Percentiles rank a stretch among this genome's conserved stretches.
These are phyloP conservation scores for Montipora sp. DNA, from an alignment of 64 coral and sea anemone genomes.

Conservation along the genomic window DNA sequence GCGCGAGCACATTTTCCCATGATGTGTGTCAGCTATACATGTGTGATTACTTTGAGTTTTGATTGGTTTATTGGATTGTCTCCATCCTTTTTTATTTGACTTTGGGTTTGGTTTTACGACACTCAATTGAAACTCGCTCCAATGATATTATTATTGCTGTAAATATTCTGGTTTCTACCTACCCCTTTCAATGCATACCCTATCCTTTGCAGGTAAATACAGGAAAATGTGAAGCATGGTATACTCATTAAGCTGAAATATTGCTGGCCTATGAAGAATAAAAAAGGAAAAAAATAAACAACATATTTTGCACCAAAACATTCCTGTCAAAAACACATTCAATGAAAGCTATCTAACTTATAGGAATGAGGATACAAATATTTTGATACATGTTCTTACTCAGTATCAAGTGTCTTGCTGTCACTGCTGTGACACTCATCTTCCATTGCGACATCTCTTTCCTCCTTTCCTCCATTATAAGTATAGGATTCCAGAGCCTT, in stretches of 20 bases:
- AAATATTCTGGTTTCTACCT: neutral
- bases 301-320: neutral
- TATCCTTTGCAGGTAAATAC: constrained; percentile 84
- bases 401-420: neutral
- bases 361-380: no score
- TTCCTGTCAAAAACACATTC: neutral
- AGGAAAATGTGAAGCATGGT: constrained; percentile 83
- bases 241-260: constrained; percentile 84
- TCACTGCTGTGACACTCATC: neutral
- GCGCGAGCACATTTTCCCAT: no score
- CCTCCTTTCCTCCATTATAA: neutral
- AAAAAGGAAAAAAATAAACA: neutral
- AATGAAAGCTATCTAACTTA: neutral
- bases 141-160: no score
- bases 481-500: neutral
- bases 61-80: no score
- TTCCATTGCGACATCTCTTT: constrained; percentile 9
- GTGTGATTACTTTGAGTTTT: no score
- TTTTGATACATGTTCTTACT: neutral
- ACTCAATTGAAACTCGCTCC: no score
- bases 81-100: no score
- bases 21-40: no score
- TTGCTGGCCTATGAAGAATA: constrained; percentile 4
- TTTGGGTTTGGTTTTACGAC: no score
- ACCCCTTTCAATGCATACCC: constrained; percentile 93